Evolutionary conservation across 2,113 vertebrate genomes (phyloP).

Genomic region (Pangasianodon gigas): DNA sequence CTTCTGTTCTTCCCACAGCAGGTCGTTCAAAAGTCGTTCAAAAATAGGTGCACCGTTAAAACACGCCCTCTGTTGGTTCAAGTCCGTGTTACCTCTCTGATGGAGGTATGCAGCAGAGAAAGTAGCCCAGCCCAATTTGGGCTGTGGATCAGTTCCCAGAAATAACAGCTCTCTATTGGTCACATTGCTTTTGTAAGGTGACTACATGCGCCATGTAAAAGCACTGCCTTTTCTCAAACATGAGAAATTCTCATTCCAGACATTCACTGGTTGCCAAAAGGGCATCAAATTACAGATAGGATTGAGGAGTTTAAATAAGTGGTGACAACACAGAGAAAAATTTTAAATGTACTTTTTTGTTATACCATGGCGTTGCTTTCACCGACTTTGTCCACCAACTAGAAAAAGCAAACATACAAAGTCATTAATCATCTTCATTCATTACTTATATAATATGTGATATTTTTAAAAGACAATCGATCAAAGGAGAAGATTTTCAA

Average conservation of each 20-base stretch:
- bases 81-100: conserved; percentile 26
- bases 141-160: conserved; percentile 38
- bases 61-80: conserved; percentile 18
- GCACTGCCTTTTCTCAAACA: conserved; percentile 33
- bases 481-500: neutral
- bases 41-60: neutral
- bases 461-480: neutral
- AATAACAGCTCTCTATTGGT: conserved; percentile 42
- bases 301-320: conserved; percentile 45
- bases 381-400: conserved; percentile 94
- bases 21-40: neutral
- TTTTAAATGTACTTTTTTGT: conserved; percentile 56
- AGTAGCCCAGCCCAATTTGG: conserved; percentile 35
- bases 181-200: neutral
- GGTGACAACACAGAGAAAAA: conserved; percentile 32
- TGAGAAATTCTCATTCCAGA: conserved; percentile 33
- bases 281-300: conserved; percentile 25
- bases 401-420: conserved; percentile 54
- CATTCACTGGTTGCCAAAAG: conserved; percentile 31
- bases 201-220: neutral
- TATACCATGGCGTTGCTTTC: conserved; percentile 99
- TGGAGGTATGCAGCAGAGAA: conserved; percentile 4
- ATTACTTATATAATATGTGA: neutral
- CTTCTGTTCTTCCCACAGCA: neutral
- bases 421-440: neutral